Evolutionary conservation across 2,888 invertebrate species (phyloP).

Genomic region (Monopis laevigella): DNA sequence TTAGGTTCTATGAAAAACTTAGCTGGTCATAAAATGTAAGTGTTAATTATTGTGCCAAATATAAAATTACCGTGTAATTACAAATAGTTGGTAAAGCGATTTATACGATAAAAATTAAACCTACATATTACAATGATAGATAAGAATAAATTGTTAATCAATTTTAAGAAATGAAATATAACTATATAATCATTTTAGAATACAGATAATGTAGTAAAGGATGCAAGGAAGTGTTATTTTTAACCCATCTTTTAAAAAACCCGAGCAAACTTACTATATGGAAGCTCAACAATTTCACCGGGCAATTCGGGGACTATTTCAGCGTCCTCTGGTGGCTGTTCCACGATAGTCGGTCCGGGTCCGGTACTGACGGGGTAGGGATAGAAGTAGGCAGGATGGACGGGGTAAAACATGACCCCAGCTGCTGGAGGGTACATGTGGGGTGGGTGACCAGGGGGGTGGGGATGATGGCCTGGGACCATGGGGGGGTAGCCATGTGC

Average conservation of each 20-base stretch:
- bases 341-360: constrained; percentile 26
- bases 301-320: constrained; percentile 47
- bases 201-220: not conserved
- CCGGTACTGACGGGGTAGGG: constrained; percentile 32
- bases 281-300: constrained; percentile 57
- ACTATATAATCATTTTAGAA: not conserved
- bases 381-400: constrained; percentile 55
- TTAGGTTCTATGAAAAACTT: not conserved
- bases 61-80: not conserved
- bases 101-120: not conserved
- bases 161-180: not conserved
- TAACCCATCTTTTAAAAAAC: too few relatives aligned
- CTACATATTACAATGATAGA: not conserved
- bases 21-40: too few relatives aligned
- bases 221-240: constrained; percentile 1
- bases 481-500: constrained; percentile 23
- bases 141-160: not conserved
- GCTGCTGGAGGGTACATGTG: constrained; percentile 30
- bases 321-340: constrained; percentile 28
- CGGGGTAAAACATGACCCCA: constrained; percentile 45
- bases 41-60: too few relatives aligned
- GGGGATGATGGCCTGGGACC: constrained; percentile 21
- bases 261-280: constrained; percentile 64
- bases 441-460: constrained; percentile 24
- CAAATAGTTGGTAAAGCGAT: too few relatives aligned